phyloP scores from a whole-genome alignment of 2,797 vertebrate species.

The Synanceia verrucosa region DNA sequence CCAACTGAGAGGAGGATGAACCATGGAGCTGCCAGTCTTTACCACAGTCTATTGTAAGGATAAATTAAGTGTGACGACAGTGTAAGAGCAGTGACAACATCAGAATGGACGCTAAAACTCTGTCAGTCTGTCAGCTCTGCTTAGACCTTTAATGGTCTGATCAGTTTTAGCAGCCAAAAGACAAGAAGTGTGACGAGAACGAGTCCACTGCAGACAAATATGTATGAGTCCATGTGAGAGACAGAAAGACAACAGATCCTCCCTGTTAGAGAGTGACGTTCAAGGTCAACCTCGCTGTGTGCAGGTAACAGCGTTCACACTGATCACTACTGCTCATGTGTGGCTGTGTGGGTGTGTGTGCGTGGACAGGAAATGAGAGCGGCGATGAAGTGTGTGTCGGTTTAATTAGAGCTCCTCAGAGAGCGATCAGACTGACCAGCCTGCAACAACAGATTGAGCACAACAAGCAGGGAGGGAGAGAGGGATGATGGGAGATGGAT shows the following conservation, averaged over 20 bases:
- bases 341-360: constrained; percentile 1
- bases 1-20: neutral
- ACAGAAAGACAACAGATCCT: no score
- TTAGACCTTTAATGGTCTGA: neutral
- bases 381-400: constrained; percentile 37
- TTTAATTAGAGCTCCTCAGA: constrained; percentile 50
- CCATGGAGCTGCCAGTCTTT: neutral
- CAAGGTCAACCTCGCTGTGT: constrained; percentile 34
- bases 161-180: neutral
- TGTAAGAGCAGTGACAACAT: neutral
- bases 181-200: neutral
- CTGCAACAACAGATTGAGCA: constrained; percentile 8
- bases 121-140: neutral
- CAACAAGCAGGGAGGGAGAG: neutral
- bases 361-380: constrained; percentile 23
- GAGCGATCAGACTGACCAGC: constrained; percentile 33
- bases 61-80: neutral
- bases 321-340: constrained; percentile 9
- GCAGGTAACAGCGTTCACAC: constrained; percentile 35
- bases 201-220: neutral
- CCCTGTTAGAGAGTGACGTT: constrained; percentile 18
- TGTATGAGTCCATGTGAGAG: neutral
- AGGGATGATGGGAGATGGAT: neutral
- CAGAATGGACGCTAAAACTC: neutral
- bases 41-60: neutral